Conservation (phyloP, 35 echinoderm and acorn worm genomes). For the Nesometra sesokonis region DNA sequence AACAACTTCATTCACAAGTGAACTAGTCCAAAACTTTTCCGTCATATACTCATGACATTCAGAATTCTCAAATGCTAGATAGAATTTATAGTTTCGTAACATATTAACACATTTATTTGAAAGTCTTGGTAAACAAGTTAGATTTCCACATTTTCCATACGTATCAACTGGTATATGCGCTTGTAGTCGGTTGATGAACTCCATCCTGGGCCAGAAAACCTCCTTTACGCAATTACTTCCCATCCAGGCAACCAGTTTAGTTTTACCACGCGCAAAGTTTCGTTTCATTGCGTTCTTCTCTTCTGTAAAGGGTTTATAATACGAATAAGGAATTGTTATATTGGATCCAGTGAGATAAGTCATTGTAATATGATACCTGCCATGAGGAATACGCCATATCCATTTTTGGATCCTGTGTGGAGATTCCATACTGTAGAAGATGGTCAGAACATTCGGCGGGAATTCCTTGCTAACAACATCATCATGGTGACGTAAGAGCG, state of each 20-base stretch:
- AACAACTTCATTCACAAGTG: slow-evolving; percentile 49
- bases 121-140: slow-evolving; percentile 46
- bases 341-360: slow-evolving; percentile 42
- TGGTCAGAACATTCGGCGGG: slow-evolving; percentile 7
- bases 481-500: not conserved
- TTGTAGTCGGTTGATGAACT: slow-evolving; percentile 38
- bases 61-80: slow-evolving; percentile 59
- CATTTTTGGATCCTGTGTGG: slow-evolving; percentile 49
- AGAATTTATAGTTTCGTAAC: slow-evolving; percentile 60
- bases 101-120: slow-evolving; percentile 38
- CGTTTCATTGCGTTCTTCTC: not conserved
- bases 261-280: slow-evolving; percentile 3
- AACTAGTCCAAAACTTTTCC: slow-evolving; percentile 61
- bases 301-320: slow-evolving; percentile 5
- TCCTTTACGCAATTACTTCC: slow-evolving; percentile 64
- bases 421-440: slow-evolving; percentile 67
- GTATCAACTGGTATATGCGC: slow-evolving; percentile 38
- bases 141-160: slow-evolving; percentile 50
- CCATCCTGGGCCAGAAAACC: slow-evolving; percentile 70
- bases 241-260: slow-evolving; percentile 65
- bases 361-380: slow-evolving; percentile 52
- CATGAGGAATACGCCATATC: slow-evolving; percentile 2
- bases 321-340: slow-evolving; percentile 49
- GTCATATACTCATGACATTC: slow-evolving; percentile 69
- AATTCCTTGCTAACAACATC: slow-evolving; percentile 30